Evolutionary conservation across 2,797 vertebrate genomes (phyloP).

Genomic region (Heterohyrax brucei): DNA sequence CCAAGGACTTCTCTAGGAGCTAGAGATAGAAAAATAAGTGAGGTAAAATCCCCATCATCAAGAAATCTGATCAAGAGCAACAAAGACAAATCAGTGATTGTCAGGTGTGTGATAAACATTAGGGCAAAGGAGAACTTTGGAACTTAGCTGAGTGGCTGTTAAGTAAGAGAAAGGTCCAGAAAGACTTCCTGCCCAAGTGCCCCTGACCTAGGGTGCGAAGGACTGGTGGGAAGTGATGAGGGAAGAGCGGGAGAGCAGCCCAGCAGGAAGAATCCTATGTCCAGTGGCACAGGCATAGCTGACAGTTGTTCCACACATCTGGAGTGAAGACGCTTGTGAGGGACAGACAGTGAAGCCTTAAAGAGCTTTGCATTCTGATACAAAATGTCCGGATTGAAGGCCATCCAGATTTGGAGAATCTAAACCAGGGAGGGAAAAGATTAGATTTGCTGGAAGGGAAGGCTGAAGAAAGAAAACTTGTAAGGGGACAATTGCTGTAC

Average conservation of each 20-base stretch:
- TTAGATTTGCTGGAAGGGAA: neutral
- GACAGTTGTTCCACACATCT: neutral
- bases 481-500: neutral
- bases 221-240: neutral
- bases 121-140: neutral
- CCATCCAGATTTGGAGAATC: neutral
- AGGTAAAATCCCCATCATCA: neutral
- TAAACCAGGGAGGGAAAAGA: neutral
- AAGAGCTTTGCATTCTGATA: neutral
- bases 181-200: neutral
- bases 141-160: neutral
- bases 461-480: neutral
- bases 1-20: neutral
- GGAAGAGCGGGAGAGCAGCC: neutral
- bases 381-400: neutral
- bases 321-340: neutral
- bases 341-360: neutral
- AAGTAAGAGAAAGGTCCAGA: neutral
- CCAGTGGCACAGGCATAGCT: neutral
- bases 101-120: neutral
- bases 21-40: neutral
- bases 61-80: neutral
- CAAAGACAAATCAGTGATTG: neutral
- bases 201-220: neutral
- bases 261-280: neutral